These are phyloP conservation scores for Cryptus armator DNA, from an alignment of 2,888 invertebrate species.

Conservation along the genomic window DNA sequence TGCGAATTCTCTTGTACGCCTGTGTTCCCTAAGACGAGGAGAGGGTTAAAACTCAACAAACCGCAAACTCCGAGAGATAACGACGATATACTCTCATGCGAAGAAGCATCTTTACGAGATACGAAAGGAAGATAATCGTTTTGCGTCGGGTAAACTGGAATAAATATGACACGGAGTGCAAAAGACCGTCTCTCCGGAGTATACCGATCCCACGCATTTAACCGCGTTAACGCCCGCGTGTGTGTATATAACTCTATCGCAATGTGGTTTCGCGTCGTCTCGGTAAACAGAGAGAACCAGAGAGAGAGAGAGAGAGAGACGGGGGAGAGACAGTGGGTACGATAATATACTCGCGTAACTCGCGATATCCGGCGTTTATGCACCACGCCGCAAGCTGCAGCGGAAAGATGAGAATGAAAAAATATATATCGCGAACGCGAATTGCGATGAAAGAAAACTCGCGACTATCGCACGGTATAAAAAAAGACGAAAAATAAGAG, in stretches of 20 bases:
- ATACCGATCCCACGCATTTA: conserved; percentile 65
- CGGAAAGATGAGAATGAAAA: conserved; percentile 53
- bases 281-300: conserved; percentile 47
- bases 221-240: conserved; percentile 17
- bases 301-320: conserved; percentile 9
- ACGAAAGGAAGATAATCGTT: conserved; percentile 40
- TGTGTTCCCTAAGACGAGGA: neutral
- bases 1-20: neutral
- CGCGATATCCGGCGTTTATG: conserved; percentile 74
- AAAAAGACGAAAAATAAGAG: neutral
- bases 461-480: neutral
- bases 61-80: conserved; percentile 9
- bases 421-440: neutral
- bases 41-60: conserved; percentile 6
- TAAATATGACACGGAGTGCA: conserved; percentile 52
- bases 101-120: conserved; percentile 13
- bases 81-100: neutral
- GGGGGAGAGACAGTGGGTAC: neutral
- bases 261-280: conserved; percentile 12
- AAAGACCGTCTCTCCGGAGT: conserved; percentile 49
- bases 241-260: conserved; percentile 21
- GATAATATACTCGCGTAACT: conserved; percentile 69
- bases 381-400: conserved; percentile 46
- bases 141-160: conserved; percentile 48
- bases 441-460: conserved; percentile 6